Evolutionary conservation across 2,888 invertebrate genomes (phyloP).

Genomic region (Ariolimax columbianus): DNA sequence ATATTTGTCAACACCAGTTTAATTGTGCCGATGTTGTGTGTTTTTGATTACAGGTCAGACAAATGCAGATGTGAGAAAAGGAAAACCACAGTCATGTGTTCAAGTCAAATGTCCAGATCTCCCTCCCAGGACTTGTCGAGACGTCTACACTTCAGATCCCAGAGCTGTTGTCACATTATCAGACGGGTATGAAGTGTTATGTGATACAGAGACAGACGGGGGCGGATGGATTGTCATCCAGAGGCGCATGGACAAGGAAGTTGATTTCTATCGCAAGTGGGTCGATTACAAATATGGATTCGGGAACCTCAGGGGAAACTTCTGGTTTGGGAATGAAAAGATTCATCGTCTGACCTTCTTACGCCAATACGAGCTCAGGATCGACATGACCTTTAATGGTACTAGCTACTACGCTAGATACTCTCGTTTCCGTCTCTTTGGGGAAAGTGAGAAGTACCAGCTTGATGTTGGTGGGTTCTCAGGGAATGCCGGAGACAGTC

Average conservation of each 20-base stretch:
- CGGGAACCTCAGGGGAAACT: constrained; percentile 22
- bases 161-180: neutral
- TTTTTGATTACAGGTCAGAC: too few relatives aligned
- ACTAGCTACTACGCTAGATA: neutral
- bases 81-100: neutral
- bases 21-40: too few relatives aligned
- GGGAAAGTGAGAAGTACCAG: constrained; percentile 67
- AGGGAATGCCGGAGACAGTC: constrained; percentile 74
- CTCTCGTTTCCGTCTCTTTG: constrained; percentile 58
- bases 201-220: constrained; percentile 35
- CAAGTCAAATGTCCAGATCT: neutral
- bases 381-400: constrained; percentile 9
- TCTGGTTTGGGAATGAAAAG: constrained; percentile 37
- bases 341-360: constrained; percentile 17
- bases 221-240: constrained; percentile 33
- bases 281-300: constrained; percentile 33
- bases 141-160: neutral
- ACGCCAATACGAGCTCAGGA: constrained; percentile 35
- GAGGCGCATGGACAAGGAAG: neutral
- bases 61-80: too few relatives aligned
- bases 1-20: too few relatives aligned
- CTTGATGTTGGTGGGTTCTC: constrained; percentile 67
- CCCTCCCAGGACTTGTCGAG: neutral
- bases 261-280: constrained; percentile 36
- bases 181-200: constrained; percentile 21